Evolutionary conservation across 2,113 vertebrate genomes (phyloP).

Genomic region (Clarias batrachus): DNA sequence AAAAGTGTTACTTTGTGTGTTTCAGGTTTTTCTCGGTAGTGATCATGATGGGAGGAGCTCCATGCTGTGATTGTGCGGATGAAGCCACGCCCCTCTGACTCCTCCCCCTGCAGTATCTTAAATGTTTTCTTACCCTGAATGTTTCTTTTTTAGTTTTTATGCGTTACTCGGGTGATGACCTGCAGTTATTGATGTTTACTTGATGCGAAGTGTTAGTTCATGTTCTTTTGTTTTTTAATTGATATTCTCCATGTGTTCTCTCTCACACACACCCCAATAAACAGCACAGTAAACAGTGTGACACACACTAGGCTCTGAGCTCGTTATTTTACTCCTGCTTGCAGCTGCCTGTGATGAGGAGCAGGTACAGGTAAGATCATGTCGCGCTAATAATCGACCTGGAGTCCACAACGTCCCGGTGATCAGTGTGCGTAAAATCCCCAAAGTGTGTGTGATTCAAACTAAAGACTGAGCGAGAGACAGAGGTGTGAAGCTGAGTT

Average conservation of each 20-base stretch:
- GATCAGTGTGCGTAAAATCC: background rate
- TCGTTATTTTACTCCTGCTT: background rate
- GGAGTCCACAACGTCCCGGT: background rate
- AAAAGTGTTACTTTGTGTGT: background rate
- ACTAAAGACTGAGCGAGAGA: too few relatives aligned
- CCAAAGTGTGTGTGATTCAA: background rate
- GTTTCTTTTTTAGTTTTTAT: constrained; percentile 13
- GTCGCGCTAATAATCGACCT: too few relatives aligned
- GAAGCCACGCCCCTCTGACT: background rate
- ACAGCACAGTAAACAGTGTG: constrained; percentile 23
- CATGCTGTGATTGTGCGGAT: background rate
- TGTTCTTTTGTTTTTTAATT: constrained; percentile 1
- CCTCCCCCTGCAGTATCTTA: background rate
- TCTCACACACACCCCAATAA: background rate
- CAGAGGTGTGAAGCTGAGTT: background rate
- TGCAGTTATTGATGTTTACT: constrained; percentile 17
- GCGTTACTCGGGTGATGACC: background rate
- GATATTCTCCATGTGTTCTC: background rate
- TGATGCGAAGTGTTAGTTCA: background rate
- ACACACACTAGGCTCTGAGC: constrained; percentile 1
- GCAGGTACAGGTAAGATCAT: background rate
- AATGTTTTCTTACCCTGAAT: background rate
- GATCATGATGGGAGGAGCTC: background rate
- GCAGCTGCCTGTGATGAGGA: background rate
- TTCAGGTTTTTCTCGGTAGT: background rate